Conservation (phyloP, 2,113 vertebrate genomes). For the Oophaga pumilio region DNA sequence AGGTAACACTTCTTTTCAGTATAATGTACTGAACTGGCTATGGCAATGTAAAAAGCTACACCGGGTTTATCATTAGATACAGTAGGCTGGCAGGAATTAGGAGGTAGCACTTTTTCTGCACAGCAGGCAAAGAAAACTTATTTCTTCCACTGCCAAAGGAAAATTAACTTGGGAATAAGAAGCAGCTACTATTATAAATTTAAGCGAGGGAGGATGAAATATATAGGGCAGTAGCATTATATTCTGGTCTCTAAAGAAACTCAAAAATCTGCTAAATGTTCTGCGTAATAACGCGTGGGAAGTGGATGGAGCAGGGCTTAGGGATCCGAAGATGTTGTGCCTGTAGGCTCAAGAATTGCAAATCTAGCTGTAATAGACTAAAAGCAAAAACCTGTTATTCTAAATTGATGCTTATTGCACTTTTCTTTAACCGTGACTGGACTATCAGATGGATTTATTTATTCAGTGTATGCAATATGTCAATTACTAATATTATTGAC, state of each 20-base stretch:
- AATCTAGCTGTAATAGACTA: constrained; percentile 5
- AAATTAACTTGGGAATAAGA: neutral
- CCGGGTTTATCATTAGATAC: neutral
- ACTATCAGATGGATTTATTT: neutral
- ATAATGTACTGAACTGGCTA: neutral
- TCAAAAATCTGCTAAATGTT: neutral
- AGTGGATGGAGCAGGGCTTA: neutral
- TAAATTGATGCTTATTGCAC: neutral
- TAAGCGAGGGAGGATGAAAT: neutral
- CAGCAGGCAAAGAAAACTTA: neutral
- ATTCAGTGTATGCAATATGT: neutral
- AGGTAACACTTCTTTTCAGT: neutral
- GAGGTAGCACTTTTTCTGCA: neutral
- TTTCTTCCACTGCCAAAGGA: neutral
- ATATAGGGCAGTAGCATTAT: constrained; percentile 1
- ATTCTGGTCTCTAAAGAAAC: constrained; percentile 3
- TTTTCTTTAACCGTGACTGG: neutral
- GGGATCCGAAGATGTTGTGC: neutral
- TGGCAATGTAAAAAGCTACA: neutral
- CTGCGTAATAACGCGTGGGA: neutral
- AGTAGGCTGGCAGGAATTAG: neutral
- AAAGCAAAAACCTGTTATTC: neutral
- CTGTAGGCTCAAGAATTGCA: neutral
- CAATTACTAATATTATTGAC: neutral
- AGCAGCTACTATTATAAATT: neutral